These are phyloP conservation scores for Cyprinus carpio DNA, from an alignment of 2,113 vertebrate species.

Conservation along the genomic window DNA sequence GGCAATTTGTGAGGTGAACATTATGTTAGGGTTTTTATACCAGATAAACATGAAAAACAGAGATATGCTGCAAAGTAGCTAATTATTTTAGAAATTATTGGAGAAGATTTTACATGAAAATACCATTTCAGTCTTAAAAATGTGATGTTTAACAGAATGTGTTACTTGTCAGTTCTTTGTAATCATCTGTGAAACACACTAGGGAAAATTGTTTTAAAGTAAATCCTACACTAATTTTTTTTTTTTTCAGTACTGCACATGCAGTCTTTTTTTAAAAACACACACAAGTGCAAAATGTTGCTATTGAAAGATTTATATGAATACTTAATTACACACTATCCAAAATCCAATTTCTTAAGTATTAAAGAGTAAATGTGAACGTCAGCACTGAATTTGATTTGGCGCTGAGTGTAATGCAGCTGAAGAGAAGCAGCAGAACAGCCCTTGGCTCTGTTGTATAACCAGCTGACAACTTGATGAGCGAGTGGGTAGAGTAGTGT, in stretches of 20 bases:
- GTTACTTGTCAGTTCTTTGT: not conserved
- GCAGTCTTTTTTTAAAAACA: not conserved
- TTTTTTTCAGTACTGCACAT: not conserved
- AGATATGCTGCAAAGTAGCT: not conserved
- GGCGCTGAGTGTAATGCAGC: slow-evolving; percentile 9
- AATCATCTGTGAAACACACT: not conserved
- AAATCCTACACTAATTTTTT: not conserved
- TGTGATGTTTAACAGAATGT: not conserved
- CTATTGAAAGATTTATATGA: not conserved
- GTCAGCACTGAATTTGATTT: not conserved
- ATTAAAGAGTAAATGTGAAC: not conserved
- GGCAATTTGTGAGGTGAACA: not conserved
- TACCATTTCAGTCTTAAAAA: not conserved
- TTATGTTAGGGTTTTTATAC: not conserved
- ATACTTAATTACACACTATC: not conserved
- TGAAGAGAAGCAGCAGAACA: slow-evolving; percentile 42
- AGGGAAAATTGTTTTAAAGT: not conserved
- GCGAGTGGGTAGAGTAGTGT: slow-evolving; percentile 58
- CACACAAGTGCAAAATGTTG: not conserved
- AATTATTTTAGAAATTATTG: not conserved
- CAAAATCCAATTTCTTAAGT: not conserved
- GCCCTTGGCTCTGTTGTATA: slow-evolving; percentile 63
- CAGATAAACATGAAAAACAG: not conserved
- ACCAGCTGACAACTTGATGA: slow-evolving; percentile 60
- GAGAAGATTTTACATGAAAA: not conserved